phyloP scores from a whole-genome alignment of 1,140 invertebrate genomes.

The Epicauta chinensis region DNA sequence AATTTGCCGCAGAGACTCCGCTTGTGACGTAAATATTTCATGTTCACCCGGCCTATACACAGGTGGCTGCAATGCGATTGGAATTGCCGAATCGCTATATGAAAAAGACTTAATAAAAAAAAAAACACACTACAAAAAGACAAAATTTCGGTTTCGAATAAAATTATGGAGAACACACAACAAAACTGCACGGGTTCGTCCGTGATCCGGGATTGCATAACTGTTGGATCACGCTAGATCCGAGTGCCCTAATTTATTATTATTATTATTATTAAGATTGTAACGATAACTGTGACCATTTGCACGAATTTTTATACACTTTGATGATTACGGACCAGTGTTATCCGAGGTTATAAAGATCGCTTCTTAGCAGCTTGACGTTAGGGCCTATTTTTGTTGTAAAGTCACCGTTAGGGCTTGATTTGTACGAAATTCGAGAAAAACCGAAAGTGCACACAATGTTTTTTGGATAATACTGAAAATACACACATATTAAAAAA shows the following conservation, averaged over 20 bases:
- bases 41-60: conserved; percentile 26
- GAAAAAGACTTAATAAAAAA: conserved; percentile 3
- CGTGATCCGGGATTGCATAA: no score
- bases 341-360: conserved; percentile 14
- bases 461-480: neutral
- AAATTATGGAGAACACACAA: no score
- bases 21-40: conserved; percentile 23
- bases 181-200: no score
- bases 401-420: conserved; percentile 18
- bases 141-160: no score
- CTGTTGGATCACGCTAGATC: no score
- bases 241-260: no score
- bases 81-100: conserved; percentile 35
- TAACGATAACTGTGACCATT: conserved; percentile 6
- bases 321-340: conserved; percentile 20
- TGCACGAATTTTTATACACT: conserved; percentile 16
- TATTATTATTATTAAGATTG: no score
- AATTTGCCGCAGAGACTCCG: conserved; percentile 18
- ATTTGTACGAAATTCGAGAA: neutral
- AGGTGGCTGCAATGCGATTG: conserved; percentile 38
- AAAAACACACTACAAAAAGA: no score
- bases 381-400: conserved; percentile 22
- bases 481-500: conserved; percentile 1
- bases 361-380: conserved; percentile 25
- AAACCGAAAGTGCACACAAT: neutral